These are phyloP conservation scores for Anarsia innoxiella DNA, from an alignment of 2,888 invertebrate genomes.

Conservation along the genomic window DNA sequence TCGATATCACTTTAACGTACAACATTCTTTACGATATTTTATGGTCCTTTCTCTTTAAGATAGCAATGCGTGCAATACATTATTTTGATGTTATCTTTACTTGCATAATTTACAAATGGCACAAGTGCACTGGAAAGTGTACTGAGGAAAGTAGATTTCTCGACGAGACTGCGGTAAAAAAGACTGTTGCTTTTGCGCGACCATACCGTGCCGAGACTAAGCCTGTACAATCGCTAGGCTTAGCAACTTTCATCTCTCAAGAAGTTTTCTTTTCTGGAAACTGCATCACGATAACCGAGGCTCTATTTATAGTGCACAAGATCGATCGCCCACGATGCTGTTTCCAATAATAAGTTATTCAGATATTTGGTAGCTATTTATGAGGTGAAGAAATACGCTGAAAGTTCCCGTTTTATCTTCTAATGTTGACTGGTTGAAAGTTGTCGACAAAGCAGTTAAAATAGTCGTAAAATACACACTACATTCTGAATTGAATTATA, in stretches of 20 bases:
- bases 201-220: conserved; percentile 1
- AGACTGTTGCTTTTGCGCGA: conserved; percentile 8
- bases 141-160: conserved; percentile 37
- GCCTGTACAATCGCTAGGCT: conserved; percentile 8
- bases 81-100: conserved; percentile 20
- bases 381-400: conserved; percentile 4
- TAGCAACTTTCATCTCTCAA: conserved; percentile 12
- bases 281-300: conserved; percentile 31
- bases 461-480: too few species aligned
- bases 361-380: neutral
- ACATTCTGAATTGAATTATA: too few species aligned
- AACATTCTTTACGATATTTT: too few species aligned
- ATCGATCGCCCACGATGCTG: conserved; percentile 46
- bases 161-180: conserved; percentile 19
- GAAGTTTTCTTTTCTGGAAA: conserved; percentile 13
- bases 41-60: conserved; percentile 2
- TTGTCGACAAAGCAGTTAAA: too few species aligned
- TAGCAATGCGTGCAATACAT: neutral
- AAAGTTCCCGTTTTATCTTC: conserved; percentile 1
- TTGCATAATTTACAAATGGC: conserved; percentile 22
- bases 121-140: conserved; percentile 36
- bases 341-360: conserved; percentile 25
- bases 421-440: conserved; percentile 2
- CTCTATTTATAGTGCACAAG: conserved; percentile 37
- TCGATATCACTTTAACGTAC: too few species aligned